A percentile compares a stretch with the other conserved stretches of the same genome.
Evolutionary conservation across 2,113 vertebrate species (phyloP).

Genomic region (Microcebus murinus): DNA sequence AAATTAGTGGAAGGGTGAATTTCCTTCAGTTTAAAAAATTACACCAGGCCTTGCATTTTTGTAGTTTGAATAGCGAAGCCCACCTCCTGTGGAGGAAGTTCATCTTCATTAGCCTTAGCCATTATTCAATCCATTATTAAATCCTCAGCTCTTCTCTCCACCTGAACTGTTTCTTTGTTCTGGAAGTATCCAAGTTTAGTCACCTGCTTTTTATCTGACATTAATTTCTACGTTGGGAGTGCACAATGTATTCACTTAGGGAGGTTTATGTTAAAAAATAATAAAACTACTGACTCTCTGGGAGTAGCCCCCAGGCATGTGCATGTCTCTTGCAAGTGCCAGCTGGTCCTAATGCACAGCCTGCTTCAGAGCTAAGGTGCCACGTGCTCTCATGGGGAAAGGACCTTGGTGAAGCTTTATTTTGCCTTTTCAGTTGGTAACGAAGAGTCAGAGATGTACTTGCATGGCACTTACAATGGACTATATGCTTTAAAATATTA

Average conservation of each 20-base stretch:
- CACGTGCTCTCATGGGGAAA: not conserved
- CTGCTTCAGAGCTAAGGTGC: no score
- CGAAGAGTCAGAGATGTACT: not conserved
- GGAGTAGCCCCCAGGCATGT: not conserved
- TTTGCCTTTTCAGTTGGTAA: not conserved
- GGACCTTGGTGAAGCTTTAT: not conserved
- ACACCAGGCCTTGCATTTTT: not conserved
- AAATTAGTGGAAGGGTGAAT: not conserved
- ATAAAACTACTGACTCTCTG: not conserved
- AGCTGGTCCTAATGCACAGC: not conserved
- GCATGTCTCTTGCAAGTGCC: not conserved
- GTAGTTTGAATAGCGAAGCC: not conserved
- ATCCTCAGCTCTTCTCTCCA: not conserved
- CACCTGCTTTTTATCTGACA: not conserved
- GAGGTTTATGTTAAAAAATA: slow-evolving; percentile 13
- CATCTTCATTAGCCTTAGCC: not conserved
- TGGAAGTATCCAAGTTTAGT: not conserved
- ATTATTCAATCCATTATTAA: not conserved
- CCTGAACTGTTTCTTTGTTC: slow-evolving; percentile 26
- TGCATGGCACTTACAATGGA: not conserved
- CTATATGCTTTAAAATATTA: not conserved
- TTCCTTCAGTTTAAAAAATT: not conserved
- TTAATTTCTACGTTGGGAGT: not conserved
- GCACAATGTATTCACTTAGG: not conserved
- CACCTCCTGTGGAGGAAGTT: no score